These are phyloP conservation scores for Orchesella flavescens DNA, from an alignment of 2,888 invertebrate species.

Conservation along the genomic window DNA sequence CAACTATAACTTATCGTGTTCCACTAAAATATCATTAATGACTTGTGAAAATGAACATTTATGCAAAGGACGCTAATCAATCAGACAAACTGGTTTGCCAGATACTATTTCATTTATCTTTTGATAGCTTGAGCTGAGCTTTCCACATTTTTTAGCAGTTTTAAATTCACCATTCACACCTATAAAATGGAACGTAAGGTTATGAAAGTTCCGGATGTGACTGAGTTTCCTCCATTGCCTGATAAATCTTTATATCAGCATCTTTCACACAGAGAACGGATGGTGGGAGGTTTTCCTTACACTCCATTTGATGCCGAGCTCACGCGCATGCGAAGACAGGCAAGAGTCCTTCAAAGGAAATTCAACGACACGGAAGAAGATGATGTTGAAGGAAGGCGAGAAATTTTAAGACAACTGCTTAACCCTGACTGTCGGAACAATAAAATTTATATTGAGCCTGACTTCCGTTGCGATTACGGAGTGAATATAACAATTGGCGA, in stretches of 20 bases:
- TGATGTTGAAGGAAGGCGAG: conserved; percentile 39
- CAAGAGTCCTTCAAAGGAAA: conserved; percentile 35
- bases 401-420: conserved; percentile 50
- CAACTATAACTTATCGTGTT: too few species aligned
- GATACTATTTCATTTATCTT: too few species aligned
- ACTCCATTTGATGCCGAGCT: conserved; percentile 46
- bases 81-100: too few species aligned
- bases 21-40: too few species aligned
- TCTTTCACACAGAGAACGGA: conserved; percentile 67
- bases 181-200: conserved; percentile 43
- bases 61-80: too few species aligned
- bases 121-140: too few species aligned
- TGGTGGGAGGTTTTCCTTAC: conserved; percentile 64
- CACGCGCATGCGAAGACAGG: conserved; percentile 23
- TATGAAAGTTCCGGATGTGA: conserved; percentile 33
- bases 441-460: conserved; percentile 59
- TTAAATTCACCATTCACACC: too few species aligned
- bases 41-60: too few species aligned
- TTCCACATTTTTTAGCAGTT: too few species aligned
- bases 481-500: conserved; percentile 66
- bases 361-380: conserved; percentile 48
- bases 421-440: conserved; percentile 47
- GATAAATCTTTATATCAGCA: conserved; percentile 65
- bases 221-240: conserved; percentile 49
- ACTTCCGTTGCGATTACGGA: conserved; percentile 67